These are phyloP conservation scores for Danio jaintianensis DNA, from an alignment of 2,797 vertebrate species.

Conservation along the genomic window DNA sequence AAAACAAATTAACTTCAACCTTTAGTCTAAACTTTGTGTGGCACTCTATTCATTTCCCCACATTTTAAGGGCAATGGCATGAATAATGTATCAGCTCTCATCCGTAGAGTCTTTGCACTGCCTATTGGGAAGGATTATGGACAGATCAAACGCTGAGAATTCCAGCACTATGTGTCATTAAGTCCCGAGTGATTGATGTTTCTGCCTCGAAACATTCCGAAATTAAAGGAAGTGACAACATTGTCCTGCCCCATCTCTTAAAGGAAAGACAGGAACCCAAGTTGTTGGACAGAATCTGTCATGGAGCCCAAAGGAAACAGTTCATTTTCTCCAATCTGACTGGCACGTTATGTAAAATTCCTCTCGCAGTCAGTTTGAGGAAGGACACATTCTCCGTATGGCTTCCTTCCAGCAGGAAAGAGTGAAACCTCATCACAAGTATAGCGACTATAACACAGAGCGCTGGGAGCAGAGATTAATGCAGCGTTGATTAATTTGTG, in stretches of 20 bases:
- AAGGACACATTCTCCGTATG: constrained; percentile 32
- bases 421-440: constrained; percentile 34
- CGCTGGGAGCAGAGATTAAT: constrained; percentile 14
- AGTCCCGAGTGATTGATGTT: constrained; percentile 37
- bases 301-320: neutral
- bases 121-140: constrained; percentile 32
- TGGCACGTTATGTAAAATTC: constrained; percentile 15
- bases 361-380: constrained; percentile 9
- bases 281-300: neutral
- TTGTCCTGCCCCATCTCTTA: constrained; percentile 33
- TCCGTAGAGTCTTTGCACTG: constrained; percentile 13
- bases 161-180: constrained; percentile 11
- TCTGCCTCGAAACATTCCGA: constrained; percentile 28
- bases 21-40: constrained; percentile 39
- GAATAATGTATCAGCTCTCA: constrained; percentile 28
- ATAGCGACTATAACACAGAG: neutral
- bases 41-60: constrained; percentile 17
- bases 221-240: constrained; percentile 45
- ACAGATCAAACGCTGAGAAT: constrained; percentile 25
- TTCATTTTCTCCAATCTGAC: neutral
- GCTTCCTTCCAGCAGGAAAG: constrained; percentile 38
- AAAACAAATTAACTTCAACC: constrained; percentile 37
- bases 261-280: neutral
- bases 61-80: constrained; percentile 11
- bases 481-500: constrained; percentile 47